Evolutionary conservation across 2,113 vertebrate species (phyloP).

Genomic region (Protobothrops mucrosquamatus): DNA sequence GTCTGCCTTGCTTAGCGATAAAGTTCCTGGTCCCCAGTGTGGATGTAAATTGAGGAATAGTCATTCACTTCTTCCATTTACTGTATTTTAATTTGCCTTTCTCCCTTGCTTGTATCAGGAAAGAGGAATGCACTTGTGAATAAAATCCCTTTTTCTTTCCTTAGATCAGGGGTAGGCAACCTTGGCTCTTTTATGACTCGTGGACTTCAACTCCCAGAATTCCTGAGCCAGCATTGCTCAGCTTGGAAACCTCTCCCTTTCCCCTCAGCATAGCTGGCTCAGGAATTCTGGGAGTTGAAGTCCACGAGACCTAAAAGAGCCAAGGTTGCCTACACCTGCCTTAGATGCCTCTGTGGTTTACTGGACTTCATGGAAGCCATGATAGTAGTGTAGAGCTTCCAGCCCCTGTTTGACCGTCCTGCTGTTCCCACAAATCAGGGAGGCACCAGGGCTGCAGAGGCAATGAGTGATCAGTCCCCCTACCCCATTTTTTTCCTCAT

Average conservation of each 20-base stretch:
- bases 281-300: no score
- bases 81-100: neutral
- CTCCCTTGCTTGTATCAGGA: neutral
- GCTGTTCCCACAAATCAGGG: neutral
- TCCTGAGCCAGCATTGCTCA: no score
- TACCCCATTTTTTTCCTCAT: neutral
- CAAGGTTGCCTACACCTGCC: no score
- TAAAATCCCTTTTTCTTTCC: neutral
- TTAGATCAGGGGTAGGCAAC: neutral
- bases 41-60: neutral
- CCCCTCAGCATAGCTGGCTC: no score
- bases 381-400: neutral
- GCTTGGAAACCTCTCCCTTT: no score
- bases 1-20: neutral
- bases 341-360: neutral
- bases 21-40: neutral
- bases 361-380: neutral
- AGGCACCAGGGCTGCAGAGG: neutral
- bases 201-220: no score
- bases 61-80: neutral
- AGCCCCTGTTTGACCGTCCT: neutral
- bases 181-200: no score
- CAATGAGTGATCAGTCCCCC: neutral
- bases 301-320: no score
- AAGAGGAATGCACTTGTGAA: neutral